Evolutionary conservation across 1,140 invertebrate genomes (phyloP).

Genomic region (Chionoecetes opilio): DNA sequence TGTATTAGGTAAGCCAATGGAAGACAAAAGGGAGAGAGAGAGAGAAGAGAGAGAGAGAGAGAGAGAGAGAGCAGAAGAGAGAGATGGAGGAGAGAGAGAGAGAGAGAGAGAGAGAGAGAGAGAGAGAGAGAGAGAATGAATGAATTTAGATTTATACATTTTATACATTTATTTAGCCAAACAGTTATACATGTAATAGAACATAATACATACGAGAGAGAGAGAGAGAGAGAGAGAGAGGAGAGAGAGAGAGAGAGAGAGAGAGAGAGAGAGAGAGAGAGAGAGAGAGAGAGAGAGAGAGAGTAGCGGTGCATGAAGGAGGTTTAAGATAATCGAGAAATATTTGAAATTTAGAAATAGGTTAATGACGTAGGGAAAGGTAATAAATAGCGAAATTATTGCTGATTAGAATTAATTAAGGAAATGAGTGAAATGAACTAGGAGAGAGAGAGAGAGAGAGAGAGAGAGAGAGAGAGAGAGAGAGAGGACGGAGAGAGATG

Average conservation of each 20-base stretch:
- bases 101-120: neutral
- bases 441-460: neutral
- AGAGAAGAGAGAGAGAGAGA: neutral
- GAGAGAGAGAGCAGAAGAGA: neutral
- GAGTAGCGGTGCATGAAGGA: neutral
- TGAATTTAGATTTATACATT: too few relatives aligned
- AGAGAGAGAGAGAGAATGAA: neutral
- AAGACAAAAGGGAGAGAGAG: neutral
- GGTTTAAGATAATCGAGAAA: neutral
- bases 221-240: neutral
- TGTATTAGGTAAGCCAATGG: neutral
- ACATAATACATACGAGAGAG: neutral
- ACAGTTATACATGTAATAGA: too few relatives aligned
- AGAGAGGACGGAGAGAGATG: neutral
- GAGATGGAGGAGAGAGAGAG: neutral
- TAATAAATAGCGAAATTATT: too few relatives aligned
- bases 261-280: neutral
- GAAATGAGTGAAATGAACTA: neutral
- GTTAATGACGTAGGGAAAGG: too few relatives aligned
- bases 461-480: neutral
- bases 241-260: neutral
- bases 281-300: neutral
- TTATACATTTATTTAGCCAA: too few relatives aligned
- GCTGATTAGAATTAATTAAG: neutral
- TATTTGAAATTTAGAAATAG: neutral